A percentile compares a stretch with the other conserved stretches of the same genome.
phyloP scores from a whole-genome alignment of 2,797 vertebrate species.

The Ispidina lecontei region DNA sequence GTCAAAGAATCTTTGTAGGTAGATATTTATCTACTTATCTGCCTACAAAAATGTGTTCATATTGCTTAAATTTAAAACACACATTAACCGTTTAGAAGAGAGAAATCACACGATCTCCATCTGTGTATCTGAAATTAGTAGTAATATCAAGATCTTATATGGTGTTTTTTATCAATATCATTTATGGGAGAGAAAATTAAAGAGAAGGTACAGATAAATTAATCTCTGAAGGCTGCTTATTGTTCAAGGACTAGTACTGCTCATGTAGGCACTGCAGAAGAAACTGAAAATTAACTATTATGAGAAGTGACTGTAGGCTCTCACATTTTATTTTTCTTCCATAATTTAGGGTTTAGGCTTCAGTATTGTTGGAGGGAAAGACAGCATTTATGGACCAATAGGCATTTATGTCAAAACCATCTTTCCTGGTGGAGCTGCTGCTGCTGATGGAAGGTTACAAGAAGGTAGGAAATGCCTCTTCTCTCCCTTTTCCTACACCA shows the following conservation, averaged over 20 bases:
- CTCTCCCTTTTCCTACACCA: background rate
- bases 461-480: conserved; percentile 81
- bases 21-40: background rate
- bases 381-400: conserved; percentile 94
- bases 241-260: background rate
- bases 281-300: background rate
- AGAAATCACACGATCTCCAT: background rate
- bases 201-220: background rate
- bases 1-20: background rate
- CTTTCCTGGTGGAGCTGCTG: conserved; percentile 91
- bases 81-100: background rate
- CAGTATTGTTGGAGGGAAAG: conserved; percentile 93
- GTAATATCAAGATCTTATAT: background rate
- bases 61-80: background rate
- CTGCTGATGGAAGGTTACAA: conserved; percentile 90
- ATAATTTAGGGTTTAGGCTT: conserved; percentile 89
- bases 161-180: background rate
- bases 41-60: background rate
- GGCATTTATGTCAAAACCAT: conserved; percentile 97
- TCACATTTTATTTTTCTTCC: background rate
- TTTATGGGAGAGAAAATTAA: background rate
- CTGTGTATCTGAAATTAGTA: background rate
- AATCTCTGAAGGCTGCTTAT: background rate
- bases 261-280: background rate
- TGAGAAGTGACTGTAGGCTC: background rate